Conservation (phyloP, 2,113 vertebrate species). For the Astatoreochromis straeleni region DNA sequence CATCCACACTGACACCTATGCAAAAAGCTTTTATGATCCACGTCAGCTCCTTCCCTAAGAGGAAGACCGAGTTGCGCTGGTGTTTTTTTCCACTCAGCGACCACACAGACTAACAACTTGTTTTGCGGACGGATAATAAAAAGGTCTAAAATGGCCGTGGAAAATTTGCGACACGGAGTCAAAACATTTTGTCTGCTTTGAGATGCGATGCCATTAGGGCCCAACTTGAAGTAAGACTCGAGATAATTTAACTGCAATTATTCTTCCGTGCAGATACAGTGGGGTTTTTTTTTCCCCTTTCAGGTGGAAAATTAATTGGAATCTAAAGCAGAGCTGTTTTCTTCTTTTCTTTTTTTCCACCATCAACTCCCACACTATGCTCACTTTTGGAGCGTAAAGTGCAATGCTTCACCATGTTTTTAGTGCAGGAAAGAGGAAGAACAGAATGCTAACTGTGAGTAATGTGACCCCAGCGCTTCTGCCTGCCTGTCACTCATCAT, state of each 20-base stretch:
- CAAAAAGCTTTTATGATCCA: slow-evolving; percentile 23
- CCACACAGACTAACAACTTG: slow-evolving; percentile 7
- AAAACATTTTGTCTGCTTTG: slow-evolving; percentile 25
- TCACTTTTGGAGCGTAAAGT: slow-evolving; percentile 45
- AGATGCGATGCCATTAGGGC: slow-evolving; percentile 6
- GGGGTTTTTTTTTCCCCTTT: not conserved
- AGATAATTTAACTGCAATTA: slow-evolving; percentile 39
- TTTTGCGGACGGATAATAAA: slow-evolving; percentile 4
- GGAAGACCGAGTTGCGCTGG: not conserved
- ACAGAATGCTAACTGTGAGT: slow-evolving; percentile 66
- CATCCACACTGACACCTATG: slow-evolving; percentile 13
- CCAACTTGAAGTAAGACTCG: slow-evolving; percentile 1
- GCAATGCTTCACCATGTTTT: slow-evolving; percentile 50
- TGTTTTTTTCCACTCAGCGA: not conserved
- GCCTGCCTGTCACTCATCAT: slow-evolving; percentile 61
- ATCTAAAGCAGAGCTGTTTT: slow-evolving; percentile 33
- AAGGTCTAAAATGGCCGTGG: not conserved
- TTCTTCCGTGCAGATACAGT: slow-evolving; percentile 4
- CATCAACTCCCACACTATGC: slow-evolving; percentile 60
- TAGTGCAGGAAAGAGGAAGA: slow-evolving; percentile 44
- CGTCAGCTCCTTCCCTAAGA: slow-evolving; percentile 3
- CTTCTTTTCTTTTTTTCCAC: slow-evolving; percentile 27
- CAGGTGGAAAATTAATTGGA: slow-evolving; percentile 51
- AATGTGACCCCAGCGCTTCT: slow-evolving; percentile 51
- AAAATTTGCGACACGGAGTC: slow-evolving; percentile 9